phyloP scores from a whole-genome alignment of 1,140 invertebrate species.

The Microplitis mediator region DNA sequence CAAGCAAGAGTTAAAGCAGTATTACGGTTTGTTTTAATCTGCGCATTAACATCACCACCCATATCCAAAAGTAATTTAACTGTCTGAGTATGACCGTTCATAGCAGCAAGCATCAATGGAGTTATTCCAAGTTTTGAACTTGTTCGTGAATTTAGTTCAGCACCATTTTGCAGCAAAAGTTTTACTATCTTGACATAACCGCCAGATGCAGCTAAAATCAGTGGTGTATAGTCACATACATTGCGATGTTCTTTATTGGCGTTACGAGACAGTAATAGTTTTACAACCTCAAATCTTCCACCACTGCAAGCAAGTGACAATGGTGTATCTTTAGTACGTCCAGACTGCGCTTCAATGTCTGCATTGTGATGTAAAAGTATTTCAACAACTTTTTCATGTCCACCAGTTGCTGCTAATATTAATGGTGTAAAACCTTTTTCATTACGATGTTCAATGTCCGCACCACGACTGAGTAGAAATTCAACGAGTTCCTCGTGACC shows the following conservation, averaged over 20 bases:
- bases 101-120: conserved; percentile 97
- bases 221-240: conserved; percentile 98
- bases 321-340: conserved; percentile 98
- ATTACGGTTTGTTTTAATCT: conserved; percentile 99
- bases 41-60: conserved; percentile 99
- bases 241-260: conserved; percentile 99
- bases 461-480: conserved; percentile 85
- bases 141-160: conserved; percentile 98
- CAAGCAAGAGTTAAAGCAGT: conserved; percentile 98
- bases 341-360: conserved; percentile 97
- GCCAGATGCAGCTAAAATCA: conserved; percentile 95
- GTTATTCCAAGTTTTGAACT: conserved; percentile 98
- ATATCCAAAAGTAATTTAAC: conserved; percentile 92
- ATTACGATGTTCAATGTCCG: conserved; percentile 96
- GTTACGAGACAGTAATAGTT: conserved; percentile 83
- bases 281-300: conserved; percentile 95
- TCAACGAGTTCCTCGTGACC: conserved; percentile 96
- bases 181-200: conserved; percentile 99
- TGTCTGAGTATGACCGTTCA: conserved; percentile 97
- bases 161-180: conserved; percentile 86
- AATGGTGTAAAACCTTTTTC: conserved; percentile 99
- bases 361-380: conserved; percentile 90
- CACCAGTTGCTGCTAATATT: conserved; percentile 95
- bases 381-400: conserved; percentile 94
- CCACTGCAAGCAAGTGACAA: conserved; percentile 96